Base-by-base conservation (phyloP, 92 coral and sea anemone species). In the Heteractis magnifica region DNA sequence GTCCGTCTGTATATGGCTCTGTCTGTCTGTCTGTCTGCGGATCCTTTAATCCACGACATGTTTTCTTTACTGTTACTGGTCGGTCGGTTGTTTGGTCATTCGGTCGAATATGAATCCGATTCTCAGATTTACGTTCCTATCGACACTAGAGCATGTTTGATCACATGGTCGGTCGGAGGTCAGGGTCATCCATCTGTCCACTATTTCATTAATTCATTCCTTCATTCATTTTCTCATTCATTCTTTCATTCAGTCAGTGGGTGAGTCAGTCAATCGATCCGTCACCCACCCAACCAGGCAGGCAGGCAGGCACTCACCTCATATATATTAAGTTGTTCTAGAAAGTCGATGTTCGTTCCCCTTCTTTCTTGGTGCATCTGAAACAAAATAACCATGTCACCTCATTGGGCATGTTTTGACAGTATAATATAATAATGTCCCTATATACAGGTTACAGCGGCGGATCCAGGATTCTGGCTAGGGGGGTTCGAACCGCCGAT, bases 321-420 rank as follows among this genome's bases (percentile, higher is more conserved):
- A 77, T 96, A 96, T 79, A 94, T 89, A 88, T 85, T 91, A 55
- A 96, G 91, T 60, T 96, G 99, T 71, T 96, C 99, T 86, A 90
- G 51, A 55, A 96, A 86, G 82, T 96, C 99, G 75, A 93, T 93
- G 78, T 93, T 93, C 55, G 97, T 84, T 9, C 94, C 94, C 70
- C 82, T 81, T 81, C 91, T 82, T 49, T 89, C 90, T 78, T 93
- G 97, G 76, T 93, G 91, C 87, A 83, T 84, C 97, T 93, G 64
- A 49, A 81, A 74, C 21, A 11, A 68, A 51, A 19, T 3, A 8
- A 65, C 10, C 3, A 8, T 5, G 70, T 62, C 70, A 62, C 70
- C 18, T 23, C 3, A 1, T 13, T 8, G 59, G 59, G 11, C 11
- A 55, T 8, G 11, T 13, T 8, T 55, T 55, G 4, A 55, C 10